A percentile compares a stretch with the other conserved stretches of the same genome.
Evolutionary conservation across 2,797 vertebrate species (phyloP).

Genomic region (Trichosurus vulpecula): DNA sequence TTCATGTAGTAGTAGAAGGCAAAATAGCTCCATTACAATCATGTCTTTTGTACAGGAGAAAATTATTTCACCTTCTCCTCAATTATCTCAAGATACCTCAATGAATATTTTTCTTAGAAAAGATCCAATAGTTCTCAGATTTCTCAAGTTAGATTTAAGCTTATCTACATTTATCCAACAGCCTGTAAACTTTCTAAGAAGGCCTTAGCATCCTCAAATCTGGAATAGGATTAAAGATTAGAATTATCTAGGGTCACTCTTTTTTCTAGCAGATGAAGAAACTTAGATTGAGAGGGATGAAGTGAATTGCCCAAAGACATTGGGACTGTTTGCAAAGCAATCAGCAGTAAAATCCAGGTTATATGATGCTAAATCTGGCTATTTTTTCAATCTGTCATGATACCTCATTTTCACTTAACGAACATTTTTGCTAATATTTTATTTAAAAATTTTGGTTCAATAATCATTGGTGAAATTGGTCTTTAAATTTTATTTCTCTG

Average conservation of each 20-base stretch:
- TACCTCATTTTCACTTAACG: neutral
- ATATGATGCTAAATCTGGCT: neutral
- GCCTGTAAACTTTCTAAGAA: neutral
- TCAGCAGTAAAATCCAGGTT: neutral
- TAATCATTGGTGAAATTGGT: too few species aligned
- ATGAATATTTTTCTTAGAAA: conserved; percentile 32
- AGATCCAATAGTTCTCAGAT: neutral
- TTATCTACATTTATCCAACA: conserved; percentile 12
- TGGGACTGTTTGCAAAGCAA: neutral
- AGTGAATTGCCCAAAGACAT: neutral
- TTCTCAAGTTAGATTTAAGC: conserved; percentile 31
- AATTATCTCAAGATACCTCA: neutral
- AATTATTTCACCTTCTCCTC: conserved; percentile 25
- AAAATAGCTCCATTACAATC: neutral
- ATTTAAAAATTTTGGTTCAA: too few species aligned
- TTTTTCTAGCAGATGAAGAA: neutral
- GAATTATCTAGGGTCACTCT: neutral
- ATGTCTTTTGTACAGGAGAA: conserved; percentile 33
- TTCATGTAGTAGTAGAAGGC: neutral
- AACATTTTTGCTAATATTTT: too few species aligned
- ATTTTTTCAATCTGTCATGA: too few species aligned
- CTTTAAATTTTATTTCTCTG: too few species aligned
- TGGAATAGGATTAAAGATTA: neutral
- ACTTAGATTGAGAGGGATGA: neutral
- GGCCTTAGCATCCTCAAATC: neutral